A percentile compares a stretch with the other conserved stretches of the same genome.
phyloP scores from a whole-genome alignment of 2,888 invertebrate genomes.

The Diaperis boleti region DNA sequence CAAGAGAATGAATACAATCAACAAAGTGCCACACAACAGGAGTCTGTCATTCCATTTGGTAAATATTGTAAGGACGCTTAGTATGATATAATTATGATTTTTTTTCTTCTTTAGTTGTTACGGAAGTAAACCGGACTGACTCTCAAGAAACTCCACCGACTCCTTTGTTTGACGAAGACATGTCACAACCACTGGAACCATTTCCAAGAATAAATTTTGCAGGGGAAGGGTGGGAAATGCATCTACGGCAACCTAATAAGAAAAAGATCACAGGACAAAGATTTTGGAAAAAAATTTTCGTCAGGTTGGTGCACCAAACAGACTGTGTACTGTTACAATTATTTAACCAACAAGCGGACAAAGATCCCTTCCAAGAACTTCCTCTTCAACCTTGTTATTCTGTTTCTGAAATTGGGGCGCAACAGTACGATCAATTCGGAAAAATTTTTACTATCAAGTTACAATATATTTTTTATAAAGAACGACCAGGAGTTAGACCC shows the following conservation, averaged over 20 bases:
- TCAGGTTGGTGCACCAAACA: conserved; percentile 81
- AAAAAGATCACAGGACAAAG: conserved; percentile 95
- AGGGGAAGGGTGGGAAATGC: conserved; percentile 96
- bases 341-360: conserved; percentile 84
- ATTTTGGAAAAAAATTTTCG: conserved; percentile 97
- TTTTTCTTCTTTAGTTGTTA: conserved; percentile 45
- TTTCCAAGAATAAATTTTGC: conserved; percentile 84
- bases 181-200: conserved; percentile 90
- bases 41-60: conserved; percentile 17
- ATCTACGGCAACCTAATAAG: conserved; percentile 94
- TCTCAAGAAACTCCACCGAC: conserved; percentile 90
- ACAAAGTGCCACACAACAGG: neutral
- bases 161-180: conserved; percentile 93
- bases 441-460: conserved; percentile 98
- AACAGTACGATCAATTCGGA: conserved; percentile 98
- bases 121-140: conserved; percentile 67
- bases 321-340: conserved; percentile 90
- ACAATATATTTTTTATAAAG: conserved; percentile 98
- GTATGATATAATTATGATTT: no score
- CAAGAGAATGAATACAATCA: conserved; percentile 66
- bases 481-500: conserved; percentile 94
- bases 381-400: conserved; percentile 96
- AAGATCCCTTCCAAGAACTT: conserved; percentile 95
- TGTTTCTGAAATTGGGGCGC: conserved; percentile 93
- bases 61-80: no score